Base-by-base conservation (phyloP, 2,113 vertebrate species). In the Lynx canadensis region DNA sequence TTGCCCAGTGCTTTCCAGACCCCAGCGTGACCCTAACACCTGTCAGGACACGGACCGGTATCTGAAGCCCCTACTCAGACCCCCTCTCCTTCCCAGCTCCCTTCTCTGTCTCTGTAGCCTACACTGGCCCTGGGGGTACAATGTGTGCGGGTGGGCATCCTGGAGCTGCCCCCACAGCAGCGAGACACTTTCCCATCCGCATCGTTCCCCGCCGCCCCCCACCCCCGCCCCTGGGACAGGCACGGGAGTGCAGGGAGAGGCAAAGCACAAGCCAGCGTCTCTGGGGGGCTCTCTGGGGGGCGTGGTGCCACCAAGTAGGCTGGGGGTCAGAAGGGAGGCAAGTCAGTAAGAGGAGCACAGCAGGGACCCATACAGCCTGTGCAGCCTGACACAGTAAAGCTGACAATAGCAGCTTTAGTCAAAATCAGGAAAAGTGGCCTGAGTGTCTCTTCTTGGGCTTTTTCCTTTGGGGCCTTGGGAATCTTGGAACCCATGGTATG, bases 381-480 rank as follows among this genome's bases (percentile, higher is more conserved):
- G 18, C 2, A 6, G 33, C 45, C 5, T 1, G 10, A 36, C 74
- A 6, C 4, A 0, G 2, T 14, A 33, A 50, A 41, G 41, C 41
- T 41, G 41, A 33, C 48, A n/a, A 15, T 4, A 50, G 45, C 7
- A 7, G 63, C 7, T 3, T 15, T 16, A 50, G 41, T 7, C 38
- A 81, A 33, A 38, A 38, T 25, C 48, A 31, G 25, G n/a, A 16
- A 4, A 29, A 55, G 25, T 12, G 48, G 25, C 9, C 11, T 23
- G 45, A 79, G 29, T 3, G 6, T 19, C 27, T 1, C 13, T 21
- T 31, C 29, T 50, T 52, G 31, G n/a, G 36, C n/a, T 69, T 48
- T 89, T 38, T 41, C 2, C 76, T 81, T 31, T 10, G 45, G 76
- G 89, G 14, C 4, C 76, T 19, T 41, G 0, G 1, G 18, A 23